A percentile compares a stretch with the other conserved stretches of the same genome.
Evolutionary conservation across 2,113 vertebrate species (phyloP).

Genomic region (Pleuronectes platessa): DNA sequence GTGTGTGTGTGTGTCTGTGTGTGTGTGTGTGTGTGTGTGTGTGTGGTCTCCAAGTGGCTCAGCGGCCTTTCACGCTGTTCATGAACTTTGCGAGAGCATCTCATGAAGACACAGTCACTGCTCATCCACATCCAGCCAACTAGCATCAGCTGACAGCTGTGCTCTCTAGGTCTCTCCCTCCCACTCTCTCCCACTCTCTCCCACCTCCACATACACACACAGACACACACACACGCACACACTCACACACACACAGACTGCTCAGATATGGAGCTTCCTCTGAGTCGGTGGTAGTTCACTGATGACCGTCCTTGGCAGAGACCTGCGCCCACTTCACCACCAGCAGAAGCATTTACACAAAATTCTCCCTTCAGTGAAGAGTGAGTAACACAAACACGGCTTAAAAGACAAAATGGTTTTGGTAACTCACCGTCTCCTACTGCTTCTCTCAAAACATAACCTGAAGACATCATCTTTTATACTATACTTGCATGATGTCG

Average conservation of each 20-base stretch:
- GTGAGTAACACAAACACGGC: not conserved
- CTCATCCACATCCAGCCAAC: slow-evolving; percentile 48
- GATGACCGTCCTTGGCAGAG: slow-evolving; percentile 33
- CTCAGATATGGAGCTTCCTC: slow-evolving; percentile 56
- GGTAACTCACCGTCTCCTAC: slow-evolving; percentile 23
- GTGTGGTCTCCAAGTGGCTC: slow-evolving; percentile 32
- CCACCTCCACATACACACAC: slow-evolving; percentile 8
- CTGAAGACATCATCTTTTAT: slow-evolving; percentile 44
- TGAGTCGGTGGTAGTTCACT: slow-evolving; percentile 37
- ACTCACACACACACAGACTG: slow-evolving; percentile 4
- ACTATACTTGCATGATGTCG: slow-evolving; percentile 52
- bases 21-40: slow-evolving; percentile 2
- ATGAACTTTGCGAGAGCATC: slow-evolving; percentile 59
- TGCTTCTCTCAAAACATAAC: slow-evolving; percentile 48
- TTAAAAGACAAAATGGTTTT: not conserved
- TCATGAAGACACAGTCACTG: slow-evolving; percentile 40
- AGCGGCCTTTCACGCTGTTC: slow-evolving; percentile 56
- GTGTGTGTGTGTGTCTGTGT: not conserved
- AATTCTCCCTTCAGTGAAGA: not conserved
- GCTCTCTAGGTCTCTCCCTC: slow-evolving; percentile 29
- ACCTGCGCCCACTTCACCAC: slow-evolving; percentile 8
- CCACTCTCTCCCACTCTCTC: slow-evolving; percentile 43
- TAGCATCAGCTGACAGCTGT: slow-evolving; percentile 40
- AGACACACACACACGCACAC: slow-evolving; percentile 14
- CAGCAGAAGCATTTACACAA: not conserved